Evolutionary conservation across 2,113 vertebrate genomes (phyloP).

Genomic region (Ictalurus punctatus): DNA sequence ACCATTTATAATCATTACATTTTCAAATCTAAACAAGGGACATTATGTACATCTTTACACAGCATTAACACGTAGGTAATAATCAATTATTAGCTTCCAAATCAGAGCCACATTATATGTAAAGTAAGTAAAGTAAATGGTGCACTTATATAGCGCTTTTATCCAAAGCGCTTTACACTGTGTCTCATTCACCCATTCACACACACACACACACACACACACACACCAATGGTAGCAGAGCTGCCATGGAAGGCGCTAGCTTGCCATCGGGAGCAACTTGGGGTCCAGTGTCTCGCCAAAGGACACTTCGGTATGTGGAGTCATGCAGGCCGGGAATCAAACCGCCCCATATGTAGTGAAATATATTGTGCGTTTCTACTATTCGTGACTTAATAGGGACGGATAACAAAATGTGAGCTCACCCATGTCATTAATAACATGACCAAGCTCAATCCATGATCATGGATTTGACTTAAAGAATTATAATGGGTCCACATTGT

Average conservation of each 20-base stretch:
- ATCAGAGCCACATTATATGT: not conserved
- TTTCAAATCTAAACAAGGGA: not conserved
- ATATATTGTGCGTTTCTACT: not conserved
- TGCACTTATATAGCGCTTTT: too few species aligned
- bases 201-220: too few species aligned
- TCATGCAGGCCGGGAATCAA: too few species aligned
- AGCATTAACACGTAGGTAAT: not conserved
- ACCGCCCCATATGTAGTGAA: not conserved
- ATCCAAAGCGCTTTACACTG: too few species aligned
- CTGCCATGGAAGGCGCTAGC: too few species aligned
- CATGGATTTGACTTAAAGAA: not conserved
- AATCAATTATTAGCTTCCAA: not conserved
- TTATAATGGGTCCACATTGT: not conserved
- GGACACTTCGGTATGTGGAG: too few species aligned
- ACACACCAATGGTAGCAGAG: too few species aligned
- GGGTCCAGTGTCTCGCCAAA: too few species aligned
- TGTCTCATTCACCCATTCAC: too few species aligned
- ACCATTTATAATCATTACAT: not conserved
- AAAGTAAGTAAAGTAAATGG: too few species aligned
- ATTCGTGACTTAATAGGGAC: not conserved
- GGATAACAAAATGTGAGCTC: not conserved
- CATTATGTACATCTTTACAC: not conserved
- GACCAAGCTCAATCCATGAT: not conserved
- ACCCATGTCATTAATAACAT: not conserved
- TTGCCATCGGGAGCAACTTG: too few species aligned